Evolutionary conservation across 2,888 invertebrate genomes (phyloP), one percentile per base, ranked within the genome.

Genomic region (Sinelater perroti): DNA sequence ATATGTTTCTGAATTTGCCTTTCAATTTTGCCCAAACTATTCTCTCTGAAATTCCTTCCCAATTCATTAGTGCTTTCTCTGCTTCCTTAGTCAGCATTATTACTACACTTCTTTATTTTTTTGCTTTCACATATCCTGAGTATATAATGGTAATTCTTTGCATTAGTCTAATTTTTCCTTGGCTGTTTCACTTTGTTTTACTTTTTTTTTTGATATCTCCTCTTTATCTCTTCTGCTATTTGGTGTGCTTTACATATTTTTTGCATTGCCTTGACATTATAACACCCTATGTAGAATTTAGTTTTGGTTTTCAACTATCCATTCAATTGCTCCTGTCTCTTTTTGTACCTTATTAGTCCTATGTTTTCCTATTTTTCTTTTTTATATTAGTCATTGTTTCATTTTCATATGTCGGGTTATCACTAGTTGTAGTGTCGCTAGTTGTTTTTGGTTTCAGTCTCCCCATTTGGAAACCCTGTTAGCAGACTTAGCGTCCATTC

Each of bases 21-120:
- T 44, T 44, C 6, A 44, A 44, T 26, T 28, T 44, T 4, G 26
- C 24, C 44, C 44, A 44, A 6, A 44, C 28, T 24, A 44, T 26
- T 24, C 28, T 3, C 7, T 44, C 13, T 14, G 44, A 26, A 8
- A 44, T 13, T 3, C 44, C 24, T 44, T 44, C 44, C 44, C 44
- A 44, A 2, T 26, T 13, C 14, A 44, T 26, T 26, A 44, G 14
- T 14, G 26, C 6, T 6, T 44, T 44, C 13, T 24, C 28, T 26
- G 26, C 7, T 28, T 26, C 28, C 10, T 24, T 26, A 13, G 8
- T 44, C 17, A 44, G 4, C 13, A 44, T 44, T 44, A 44, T 26
- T 18, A 16, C 28, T 44, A 44, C 44, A 17, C 44, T 18, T 26
- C 44, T 44, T 44, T 44, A 24, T 13, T 44, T 24, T 6, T 24